A percentile compares a stretch with the other conserved stretches of the same genome.
phyloP scores from a whole-genome alignment of 2,888 invertebrate species.

The Microctonus brassicae region DNA sequence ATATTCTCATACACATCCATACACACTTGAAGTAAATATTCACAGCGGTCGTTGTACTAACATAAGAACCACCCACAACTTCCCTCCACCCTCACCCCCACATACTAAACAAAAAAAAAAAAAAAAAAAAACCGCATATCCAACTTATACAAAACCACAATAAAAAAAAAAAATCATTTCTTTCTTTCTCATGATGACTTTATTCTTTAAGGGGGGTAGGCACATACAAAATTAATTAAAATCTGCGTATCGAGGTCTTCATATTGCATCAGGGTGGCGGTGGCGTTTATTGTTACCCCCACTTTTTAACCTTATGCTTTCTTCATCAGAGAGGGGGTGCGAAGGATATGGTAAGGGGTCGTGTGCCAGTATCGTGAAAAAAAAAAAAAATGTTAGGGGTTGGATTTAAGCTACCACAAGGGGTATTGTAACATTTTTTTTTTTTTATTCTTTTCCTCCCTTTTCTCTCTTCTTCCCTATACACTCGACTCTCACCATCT shows the following conservation, averaged over 20 bases:
- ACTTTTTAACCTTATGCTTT: neutral
- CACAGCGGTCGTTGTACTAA: conserved; percentile 11
- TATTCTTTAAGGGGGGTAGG: conserved; percentile 51
- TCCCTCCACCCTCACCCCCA: neutral
- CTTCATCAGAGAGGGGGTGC: conserved; percentile 9
- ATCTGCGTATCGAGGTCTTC: conserved; percentile 50
- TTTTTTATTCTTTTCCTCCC: conserved; percentile 7
- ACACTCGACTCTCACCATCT: conserved; percentile 33
- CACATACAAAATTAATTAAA: conserved; percentile 67
- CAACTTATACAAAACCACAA: too few relatives aligned
- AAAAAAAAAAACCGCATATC: too few relatives aligned
- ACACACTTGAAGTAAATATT: conserved; percentile 57
- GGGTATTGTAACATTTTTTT: conserved; percentile 38
- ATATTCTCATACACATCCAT: too few relatives aligned
- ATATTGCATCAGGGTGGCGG: neutral
- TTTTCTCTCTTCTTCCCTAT: conserved; percentile 6
- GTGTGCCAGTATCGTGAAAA: conserved; percentile 12
- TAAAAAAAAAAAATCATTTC: conserved; percentile 14
- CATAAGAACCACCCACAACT: neutral
- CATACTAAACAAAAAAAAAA: neutral
- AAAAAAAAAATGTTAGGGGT: conserved; percentile 13
- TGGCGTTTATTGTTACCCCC: conserved; percentile 21
- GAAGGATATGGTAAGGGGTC: conserved; percentile 26
- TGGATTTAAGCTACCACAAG: conserved; percentile 17
- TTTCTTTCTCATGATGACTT: conserved; percentile 45